A percentile compares a stretch with the other conserved stretches of the same genome.
These are phyloP conservation scores for Hypena proboscidalis DNA, from an alignment of 2,888 invertebrate genomes.

Conservation along the genomic window DNA sequence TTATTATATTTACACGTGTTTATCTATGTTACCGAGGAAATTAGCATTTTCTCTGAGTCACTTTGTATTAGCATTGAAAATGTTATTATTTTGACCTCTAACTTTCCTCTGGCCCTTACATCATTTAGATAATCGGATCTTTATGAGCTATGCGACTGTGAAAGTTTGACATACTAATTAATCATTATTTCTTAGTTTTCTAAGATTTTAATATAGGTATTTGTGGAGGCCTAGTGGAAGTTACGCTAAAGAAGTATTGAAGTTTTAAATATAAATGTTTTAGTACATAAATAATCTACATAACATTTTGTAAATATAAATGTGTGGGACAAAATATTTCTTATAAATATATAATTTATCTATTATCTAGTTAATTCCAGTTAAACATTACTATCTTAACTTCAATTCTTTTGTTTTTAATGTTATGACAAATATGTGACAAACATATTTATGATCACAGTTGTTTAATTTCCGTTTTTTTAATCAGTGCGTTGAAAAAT, in stretches of 20 bases:
- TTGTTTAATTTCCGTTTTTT: no score
- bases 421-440: no score
- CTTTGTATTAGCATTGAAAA: not conserved
- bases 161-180: slow-evolving; percentile 1
- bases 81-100: slow-evolving; percentile 1
- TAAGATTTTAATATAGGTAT: no score
- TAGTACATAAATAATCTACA: no score
- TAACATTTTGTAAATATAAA: no score
- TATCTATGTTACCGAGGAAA: not conserved
- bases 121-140: not conserved
- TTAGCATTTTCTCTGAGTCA: not conserved
- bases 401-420: no score
- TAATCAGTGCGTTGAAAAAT: not conserved
- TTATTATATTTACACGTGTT: slow-evolving; percentile 2
- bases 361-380: not conserved
- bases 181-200: not conserved
- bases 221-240: no score
- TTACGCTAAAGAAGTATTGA: no score
- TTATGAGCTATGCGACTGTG: slow-evolving; percentile 1
- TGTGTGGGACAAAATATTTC: no score
- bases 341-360: not conserved
- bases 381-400: not conserved
- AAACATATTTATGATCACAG: no score
- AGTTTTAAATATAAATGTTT: no score
- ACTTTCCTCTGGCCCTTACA: not conserved